Conservation (phyloP, 2,888 invertebrate genomes). For the Acholoe squamosa region DNA sequence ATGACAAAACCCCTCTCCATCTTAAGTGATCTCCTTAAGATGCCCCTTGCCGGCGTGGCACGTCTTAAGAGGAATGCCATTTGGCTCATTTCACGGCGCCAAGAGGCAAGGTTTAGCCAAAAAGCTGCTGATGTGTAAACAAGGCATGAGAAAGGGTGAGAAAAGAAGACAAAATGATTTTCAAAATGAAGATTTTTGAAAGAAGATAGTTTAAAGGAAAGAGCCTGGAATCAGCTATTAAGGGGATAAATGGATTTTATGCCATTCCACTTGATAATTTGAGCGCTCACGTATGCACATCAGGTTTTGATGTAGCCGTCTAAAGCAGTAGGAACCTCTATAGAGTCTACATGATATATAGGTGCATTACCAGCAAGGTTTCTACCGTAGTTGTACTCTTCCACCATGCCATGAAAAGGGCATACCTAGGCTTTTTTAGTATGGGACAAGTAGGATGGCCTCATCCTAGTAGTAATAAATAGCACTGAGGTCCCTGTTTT, state of each 20-base stretch:
- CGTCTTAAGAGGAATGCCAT: slow-evolving; percentile 17
- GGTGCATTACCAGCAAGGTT: background rate
- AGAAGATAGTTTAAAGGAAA: background rate
- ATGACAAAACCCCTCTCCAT: slow-evolving; percentile 52
- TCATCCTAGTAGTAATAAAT: background rate
- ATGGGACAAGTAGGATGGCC: too few species aligned
- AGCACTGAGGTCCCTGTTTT: background rate
- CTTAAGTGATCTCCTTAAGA: slow-evolving; percentile 61
- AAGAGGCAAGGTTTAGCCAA: slow-evolving; percentile 1
- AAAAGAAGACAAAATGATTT: background rate
- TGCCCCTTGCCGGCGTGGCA: background rate
- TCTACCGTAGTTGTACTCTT: background rate
- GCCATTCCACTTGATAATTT: too few species aligned
- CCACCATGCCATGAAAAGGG: too few species aligned
- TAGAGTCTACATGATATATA: too few species aligned
- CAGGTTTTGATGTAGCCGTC: background rate
- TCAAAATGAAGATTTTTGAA: too few species aligned
- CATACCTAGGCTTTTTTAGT: too few species aligned
- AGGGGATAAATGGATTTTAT: background rate
- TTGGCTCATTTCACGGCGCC: background rate
- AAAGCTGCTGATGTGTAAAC: background rate
- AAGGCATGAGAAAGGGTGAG: background rate
- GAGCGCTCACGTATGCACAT: background rate
- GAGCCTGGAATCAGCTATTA: background rate
- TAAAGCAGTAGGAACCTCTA: background rate